phyloP scores from a whole-genome alignment of 2,888 invertebrate genomes.

The Pediacus dermestoides region DNA sequence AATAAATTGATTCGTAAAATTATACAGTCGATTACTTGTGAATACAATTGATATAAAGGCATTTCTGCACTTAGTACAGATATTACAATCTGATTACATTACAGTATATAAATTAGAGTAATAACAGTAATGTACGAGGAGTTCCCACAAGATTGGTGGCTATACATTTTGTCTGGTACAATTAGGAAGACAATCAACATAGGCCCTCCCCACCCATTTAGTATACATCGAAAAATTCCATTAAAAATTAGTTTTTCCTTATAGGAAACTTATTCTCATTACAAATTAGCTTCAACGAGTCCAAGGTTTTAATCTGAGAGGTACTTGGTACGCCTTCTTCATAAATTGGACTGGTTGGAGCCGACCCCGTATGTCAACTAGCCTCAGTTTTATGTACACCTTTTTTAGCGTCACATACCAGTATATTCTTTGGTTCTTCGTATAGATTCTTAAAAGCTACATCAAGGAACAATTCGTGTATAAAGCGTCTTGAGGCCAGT shows the following conservation, averaged over 20 bases:
- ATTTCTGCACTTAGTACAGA: no score
- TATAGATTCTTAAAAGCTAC: conserved; percentile 66
- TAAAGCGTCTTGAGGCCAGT: conserved; percentile 76
- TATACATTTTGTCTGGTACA: no score
- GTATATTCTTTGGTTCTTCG: conserved; percentile 40
- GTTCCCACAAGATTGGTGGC: no score
- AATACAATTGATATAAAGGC: no score
- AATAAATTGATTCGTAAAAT: no score
- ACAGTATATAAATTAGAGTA: no score
- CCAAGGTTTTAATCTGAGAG: conserved; percentile 43
- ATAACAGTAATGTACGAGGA: no score
- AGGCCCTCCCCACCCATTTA: no score
- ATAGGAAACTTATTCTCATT: conserved; percentile 61
- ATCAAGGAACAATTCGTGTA: conserved; percentile 92
- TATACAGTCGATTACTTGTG: no score
- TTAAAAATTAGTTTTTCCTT: conserved; percentile 33
- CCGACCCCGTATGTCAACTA: conserved; percentile 5
- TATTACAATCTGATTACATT: no score
- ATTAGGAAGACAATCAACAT: no score
- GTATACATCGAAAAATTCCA: no score
- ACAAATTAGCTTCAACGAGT: conserved; percentile 54
- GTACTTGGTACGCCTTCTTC: conserved; percentile 25
- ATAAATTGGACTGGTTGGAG: conserved; percentile 4
- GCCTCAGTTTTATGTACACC: conserved; percentile 3
- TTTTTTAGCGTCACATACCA: conserved; percentile 1